phyloP scores from a whole-genome alignment of 2,113 vertebrate species.

The Thinocorus orbignyianus region DNA sequence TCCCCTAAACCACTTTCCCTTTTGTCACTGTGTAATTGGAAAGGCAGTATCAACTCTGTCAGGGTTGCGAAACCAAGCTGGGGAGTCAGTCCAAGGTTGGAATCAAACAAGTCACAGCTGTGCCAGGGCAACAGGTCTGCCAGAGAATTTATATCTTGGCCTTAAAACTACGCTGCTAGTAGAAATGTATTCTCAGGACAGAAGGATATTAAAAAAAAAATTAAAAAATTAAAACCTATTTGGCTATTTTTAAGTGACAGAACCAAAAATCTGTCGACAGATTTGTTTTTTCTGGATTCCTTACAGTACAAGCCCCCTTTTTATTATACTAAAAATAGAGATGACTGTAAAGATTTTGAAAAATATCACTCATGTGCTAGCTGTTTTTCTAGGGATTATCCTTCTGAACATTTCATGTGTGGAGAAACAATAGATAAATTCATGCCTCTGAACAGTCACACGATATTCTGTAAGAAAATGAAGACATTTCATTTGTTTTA shows the following conservation, averaged over 20 bases:
- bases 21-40: background rate
- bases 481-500: background rate
- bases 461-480: background rate
- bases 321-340: background rate
- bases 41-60: background rate
- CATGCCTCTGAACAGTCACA: conserved; percentile 1
- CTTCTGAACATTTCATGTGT: conserved; percentile 8
- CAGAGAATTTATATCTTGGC: background rate
- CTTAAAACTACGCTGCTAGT: background rate
- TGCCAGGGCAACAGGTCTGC: background rate
- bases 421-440: conserved; percentile 17
- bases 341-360: background rate
- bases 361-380: background rate
- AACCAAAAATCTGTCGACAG: background rate
- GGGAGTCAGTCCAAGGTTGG: background rate
- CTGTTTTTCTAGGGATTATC: conserved; percentile 34
- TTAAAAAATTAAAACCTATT: background rate
- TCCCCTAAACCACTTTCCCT: background rate
- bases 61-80: background rate
- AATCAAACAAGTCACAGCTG: conserved; percentile 4
- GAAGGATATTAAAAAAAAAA: background rate
- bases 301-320: background rate
- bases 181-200: background rate
- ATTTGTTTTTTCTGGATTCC: background rate
- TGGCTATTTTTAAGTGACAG: background rate